A percentile compares a stretch with the other conserved stretches of the same genome.
These are phyloP conservation scores for Pelvicachromis taeniatus DNA, from an alignment of 2,113 vertebrate species.

Conservation along the genomic window DNA sequence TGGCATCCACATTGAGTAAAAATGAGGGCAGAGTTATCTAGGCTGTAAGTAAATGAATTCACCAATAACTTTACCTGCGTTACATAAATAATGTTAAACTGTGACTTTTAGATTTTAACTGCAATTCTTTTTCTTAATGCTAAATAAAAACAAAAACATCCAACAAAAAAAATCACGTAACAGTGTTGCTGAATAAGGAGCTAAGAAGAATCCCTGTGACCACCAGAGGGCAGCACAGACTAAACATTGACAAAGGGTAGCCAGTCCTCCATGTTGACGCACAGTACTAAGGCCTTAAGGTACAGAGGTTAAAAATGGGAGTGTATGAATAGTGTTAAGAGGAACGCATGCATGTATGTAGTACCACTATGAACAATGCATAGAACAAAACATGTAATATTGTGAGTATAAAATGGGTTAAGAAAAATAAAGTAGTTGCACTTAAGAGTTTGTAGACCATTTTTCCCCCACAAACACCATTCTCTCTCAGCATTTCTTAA, in stretches of 20 bases:
- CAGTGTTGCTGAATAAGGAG: background rate
- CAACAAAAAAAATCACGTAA: background rate
- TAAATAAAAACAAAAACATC: background rate
- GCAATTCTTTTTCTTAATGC: background rate
- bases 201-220: background rate
- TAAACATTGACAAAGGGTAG: background rate
- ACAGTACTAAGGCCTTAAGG: background rate
- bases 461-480: background rate
- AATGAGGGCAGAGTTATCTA: background rate
- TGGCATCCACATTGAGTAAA: background rate
- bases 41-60: background rate
- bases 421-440: background rate
- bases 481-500: background rate
- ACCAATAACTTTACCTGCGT: background rate
- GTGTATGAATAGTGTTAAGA: background rate
- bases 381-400: background rate
- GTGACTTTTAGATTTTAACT: background rate
- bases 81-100: background rate
- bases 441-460: constrained; percentile 18
- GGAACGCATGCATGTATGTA: background rate
- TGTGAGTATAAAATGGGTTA: background rate
- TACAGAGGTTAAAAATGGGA: background rate
- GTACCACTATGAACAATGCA: constrained; percentile 13
- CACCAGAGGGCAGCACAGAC: constrained; percentile 54
- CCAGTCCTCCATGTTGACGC: constrained; percentile 15